Conservation (phyloP, 2,888 invertebrate species). For the Cerceris ruficornis region DNA sequence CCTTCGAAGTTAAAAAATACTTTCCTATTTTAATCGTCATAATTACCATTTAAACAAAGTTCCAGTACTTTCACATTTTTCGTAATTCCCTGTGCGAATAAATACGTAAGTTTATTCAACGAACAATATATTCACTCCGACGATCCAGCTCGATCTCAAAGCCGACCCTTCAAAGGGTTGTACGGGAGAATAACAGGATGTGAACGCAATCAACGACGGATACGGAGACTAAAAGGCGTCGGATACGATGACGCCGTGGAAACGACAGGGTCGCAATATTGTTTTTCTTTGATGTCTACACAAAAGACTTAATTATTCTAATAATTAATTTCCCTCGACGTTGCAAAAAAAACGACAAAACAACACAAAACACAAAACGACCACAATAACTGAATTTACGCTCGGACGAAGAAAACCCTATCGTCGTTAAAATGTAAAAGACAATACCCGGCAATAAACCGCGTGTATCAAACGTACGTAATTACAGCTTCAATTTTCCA, state of each 20-base stretch:
- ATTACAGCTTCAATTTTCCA: too few relatives aligned
- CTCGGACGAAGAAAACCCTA: too few relatives aligned
- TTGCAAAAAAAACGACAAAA: not conserved
- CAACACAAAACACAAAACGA: not conserved
- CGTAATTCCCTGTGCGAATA: slow-evolving; percentile 32
- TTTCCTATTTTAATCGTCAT: too few relatives aligned
- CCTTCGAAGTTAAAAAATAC: too few relatives aligned
- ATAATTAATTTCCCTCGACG: slow-evolving; percentile 42
- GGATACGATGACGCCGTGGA: slow-evolving; percentile 40
- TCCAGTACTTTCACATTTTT: not conserved
- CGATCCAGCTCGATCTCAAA: slow-evolving; percentile 39
- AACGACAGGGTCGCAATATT: slow-evolving; percentile 32
- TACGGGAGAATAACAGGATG: slow-evolving; percentile 54
- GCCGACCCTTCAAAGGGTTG: slow-evolving; percentile 58
- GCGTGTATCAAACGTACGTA: too few relatives aligned
- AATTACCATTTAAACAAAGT: too few relatives aligned
- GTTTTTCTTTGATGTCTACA: slow-evolving; percentile 41
- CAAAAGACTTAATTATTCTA: slow-evolving; percentile 42
- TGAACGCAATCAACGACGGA: slow-evolving; percentile 56
- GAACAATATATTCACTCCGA: slow-evolving; percentile 47
- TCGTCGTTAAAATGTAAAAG: too few relatives aligned
- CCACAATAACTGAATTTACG: too few relatives aligned
- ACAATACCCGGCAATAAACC: too few relatives aligned
- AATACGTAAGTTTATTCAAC: slow-evolving; percentile 32
- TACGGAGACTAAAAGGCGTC: slow-evolving; percentile 48